A percentile compares a stretch with the other conserved stretches of the same genome.
Evolutionary conservation across 2,113 vertebrate species (phyloP).

Genomic region (Psephotus haematonotus): DNA sequence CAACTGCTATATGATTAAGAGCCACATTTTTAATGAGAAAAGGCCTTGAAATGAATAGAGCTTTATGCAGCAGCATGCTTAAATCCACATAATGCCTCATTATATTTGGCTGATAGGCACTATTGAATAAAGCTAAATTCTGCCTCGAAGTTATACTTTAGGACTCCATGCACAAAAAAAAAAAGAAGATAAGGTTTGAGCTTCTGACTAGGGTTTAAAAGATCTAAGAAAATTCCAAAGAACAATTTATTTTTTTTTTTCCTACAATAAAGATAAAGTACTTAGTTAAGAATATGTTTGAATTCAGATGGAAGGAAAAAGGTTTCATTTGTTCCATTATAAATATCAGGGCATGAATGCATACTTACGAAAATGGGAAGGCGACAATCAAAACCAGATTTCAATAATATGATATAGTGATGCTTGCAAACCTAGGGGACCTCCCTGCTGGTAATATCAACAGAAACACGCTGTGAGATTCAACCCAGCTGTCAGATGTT

Average conservation of each 20-base stretch:
- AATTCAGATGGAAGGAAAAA: conserved; percentile 2
- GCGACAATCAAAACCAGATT: conserved; percentile 48
- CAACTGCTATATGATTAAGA: neutral
- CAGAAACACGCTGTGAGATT: conserved; percentile 10
- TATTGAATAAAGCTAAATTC: neutral
- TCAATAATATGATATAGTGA: neutral
- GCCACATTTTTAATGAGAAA: neutral
- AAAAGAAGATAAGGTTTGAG: neutral
- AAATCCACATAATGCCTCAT: conserved; percentile 14
- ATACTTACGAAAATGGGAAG: neutral
- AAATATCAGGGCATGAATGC: neutral
- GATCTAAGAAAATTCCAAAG: neutral
- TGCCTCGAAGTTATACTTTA: neutral
- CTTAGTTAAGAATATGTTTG: neutral
- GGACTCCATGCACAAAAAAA: neutral
- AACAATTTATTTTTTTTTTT: neutral
- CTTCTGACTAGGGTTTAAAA: neutral
- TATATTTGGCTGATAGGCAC: neutral
- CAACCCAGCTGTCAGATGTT: conserved; percentile 37
- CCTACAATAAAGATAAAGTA: neutral
- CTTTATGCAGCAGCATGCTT: neutral
- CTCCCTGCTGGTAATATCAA: conserved; percentile 14
- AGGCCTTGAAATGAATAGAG: neutral
- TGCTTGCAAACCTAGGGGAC: conserved; percentile 20
- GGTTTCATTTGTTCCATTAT: neutral